These are phyloP conservation scores for Sphaeridia pumilis DNA, from an alignment of 2,888 invertebrate species.

Conservation along the genomic window DNA sequence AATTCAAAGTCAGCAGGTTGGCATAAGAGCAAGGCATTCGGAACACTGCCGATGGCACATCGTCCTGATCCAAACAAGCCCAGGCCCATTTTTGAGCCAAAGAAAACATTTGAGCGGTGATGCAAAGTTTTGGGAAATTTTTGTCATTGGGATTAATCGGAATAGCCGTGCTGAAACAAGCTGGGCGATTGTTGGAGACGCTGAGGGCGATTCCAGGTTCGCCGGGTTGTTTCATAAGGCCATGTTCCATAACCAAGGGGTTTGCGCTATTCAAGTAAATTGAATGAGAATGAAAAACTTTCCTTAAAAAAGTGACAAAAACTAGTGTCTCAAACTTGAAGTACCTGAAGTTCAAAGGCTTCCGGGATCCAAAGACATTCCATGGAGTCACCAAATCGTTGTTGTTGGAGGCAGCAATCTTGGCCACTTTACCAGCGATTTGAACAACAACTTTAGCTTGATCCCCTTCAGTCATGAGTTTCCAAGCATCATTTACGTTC, in stretches of 20 bases:
- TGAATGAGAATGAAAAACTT: neutral
- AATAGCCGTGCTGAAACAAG: constrained; percentile 32
- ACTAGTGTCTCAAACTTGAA: neutral
- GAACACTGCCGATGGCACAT: constrained; percentile 26
- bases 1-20: constrained; percentile 31
- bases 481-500: constrained; percentile 26
- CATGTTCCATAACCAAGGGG: constrained; percentile 24
- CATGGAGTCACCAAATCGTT: constrained; percentile 26
- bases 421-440: constrained; percentile 25
- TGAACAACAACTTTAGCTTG: constrained; percentile 24
- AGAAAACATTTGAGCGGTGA: constrained; percentile 32
- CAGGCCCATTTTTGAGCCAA: constrained; percentile 36
- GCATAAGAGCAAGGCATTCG: constrained; percentile 36
- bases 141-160: constrained; percentile 28
- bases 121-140: constrained; percentile 33
- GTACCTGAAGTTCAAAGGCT: constrained; percentile 19
- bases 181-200: constrained; percentile 20
- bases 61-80: constrained; percentile 32
- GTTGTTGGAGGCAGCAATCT: constrained; percentile 9
- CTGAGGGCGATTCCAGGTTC: constrained; percentile 23
- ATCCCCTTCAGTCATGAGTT: constrained; percentile 24
- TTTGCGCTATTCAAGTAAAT: constrained; percentile 12
- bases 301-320: neutral
- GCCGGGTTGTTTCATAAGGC: constrained; percentile 24
- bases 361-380: constrained; percentile 26